phyloP scores from a whole-genome alignment of 2,797 vertebrate species.

The Chelidonichthys spinosus region DNA sequence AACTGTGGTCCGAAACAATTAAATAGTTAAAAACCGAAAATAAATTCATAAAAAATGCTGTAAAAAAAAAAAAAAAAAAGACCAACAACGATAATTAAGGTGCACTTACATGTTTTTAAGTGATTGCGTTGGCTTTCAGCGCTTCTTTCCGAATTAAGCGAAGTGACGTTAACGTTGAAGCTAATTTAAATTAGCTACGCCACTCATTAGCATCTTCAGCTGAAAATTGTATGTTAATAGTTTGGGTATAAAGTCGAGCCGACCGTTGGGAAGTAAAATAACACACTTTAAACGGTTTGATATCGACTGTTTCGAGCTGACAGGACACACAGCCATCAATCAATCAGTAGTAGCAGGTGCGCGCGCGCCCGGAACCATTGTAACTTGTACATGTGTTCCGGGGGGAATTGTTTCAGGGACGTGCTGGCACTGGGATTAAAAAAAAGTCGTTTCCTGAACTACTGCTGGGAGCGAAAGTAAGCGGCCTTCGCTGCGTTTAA shows the following conservation, averaged over 20 bases:
- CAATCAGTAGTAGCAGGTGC: slow-evolving; percentile 57
- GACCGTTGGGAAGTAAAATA: accelerated
- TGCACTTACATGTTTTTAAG: slow-evolving; percentile 69
- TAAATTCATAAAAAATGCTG: accelerated
- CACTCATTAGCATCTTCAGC: neutral
- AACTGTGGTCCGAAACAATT: neutral
- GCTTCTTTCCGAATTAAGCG: slow-evolving; percentile 18
- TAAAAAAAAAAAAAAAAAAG: neutral
- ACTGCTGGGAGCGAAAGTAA: neutral
- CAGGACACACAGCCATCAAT: slow-evolving; percentile 31
- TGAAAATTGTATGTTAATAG: neutral
- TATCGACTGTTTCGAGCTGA: neutral
- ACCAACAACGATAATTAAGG: accelerated
- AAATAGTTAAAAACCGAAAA: neutral
- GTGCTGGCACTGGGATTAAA: slow-evolving; percentile 17
- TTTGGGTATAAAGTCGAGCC: neutral
- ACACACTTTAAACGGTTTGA: neutral
- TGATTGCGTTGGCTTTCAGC: neutral
- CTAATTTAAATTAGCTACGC: neutral
- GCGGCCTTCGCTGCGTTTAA: accelerated
- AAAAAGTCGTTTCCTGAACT: neutral
- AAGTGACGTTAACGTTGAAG: neutral
- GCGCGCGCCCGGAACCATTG: slow-evolving; percentile 60
- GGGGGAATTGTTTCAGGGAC: slow-evolving; percentile 49
- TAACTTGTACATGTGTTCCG: neutral